These are phyloP conservation scores for Sebastes fasciatus DNA, from an alignment of 2,113 vertebrate species.

Conservation along the genomic window DNA sequence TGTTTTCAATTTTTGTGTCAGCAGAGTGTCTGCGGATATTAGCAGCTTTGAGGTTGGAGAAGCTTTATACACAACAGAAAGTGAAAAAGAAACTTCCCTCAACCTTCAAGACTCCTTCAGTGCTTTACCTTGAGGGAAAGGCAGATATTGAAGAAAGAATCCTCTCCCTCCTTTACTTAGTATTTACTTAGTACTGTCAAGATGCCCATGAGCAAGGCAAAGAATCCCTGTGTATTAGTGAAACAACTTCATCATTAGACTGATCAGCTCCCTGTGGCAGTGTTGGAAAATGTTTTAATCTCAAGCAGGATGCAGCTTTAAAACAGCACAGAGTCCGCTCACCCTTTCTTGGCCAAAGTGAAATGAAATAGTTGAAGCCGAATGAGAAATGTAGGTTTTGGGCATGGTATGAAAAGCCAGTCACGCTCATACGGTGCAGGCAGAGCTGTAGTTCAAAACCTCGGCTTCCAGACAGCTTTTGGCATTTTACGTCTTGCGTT, in stretches of 20 bases:
- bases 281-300: background rate
- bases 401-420: too few relatives aligned
- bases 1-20: too few relatives aligned
- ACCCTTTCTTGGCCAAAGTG: background rate
- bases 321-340: background rate
- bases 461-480: conserved; percentile 1
- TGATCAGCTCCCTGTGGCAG: background rate
- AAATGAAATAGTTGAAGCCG: background rate
- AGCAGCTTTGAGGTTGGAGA: background rate
- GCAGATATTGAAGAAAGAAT: background rate
- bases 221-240: background rate
- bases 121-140: background rate
- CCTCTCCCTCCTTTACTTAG: background rate
- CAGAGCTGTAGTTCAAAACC: conserved; percentile 9
- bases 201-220: background rate
- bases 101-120: background rate
- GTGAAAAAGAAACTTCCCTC: background rate
- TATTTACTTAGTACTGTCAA: background rate
- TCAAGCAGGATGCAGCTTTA: background rate
- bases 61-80: background rate
- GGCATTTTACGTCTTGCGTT: background rate
- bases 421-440: background rate
- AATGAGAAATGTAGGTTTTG: too few relatives aligned
- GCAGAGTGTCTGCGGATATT: background rate
- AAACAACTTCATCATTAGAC: background rate